Evolutionary conservation across 1,140 invertebrate species (phyloP).

Genomic region (Paraescarpia echinospica): DNA sequence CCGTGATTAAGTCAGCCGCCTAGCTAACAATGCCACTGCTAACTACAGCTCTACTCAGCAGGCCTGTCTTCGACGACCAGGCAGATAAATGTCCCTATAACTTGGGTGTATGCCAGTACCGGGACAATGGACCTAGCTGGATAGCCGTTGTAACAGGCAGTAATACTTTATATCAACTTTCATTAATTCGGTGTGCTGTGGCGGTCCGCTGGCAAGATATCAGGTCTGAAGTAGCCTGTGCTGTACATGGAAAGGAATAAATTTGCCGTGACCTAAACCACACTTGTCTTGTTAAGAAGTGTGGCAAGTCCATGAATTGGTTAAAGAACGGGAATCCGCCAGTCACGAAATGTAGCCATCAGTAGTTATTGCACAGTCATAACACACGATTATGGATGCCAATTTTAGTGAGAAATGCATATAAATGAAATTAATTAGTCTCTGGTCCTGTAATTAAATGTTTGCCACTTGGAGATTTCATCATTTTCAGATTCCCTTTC

Average conservation of each 20-base stretch:
- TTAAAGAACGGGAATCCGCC: no score
- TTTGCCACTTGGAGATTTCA: no score
- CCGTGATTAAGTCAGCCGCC: not conserved
- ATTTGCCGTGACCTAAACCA: not conserved
- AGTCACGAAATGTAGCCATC: no score
- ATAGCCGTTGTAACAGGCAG: not conserved
- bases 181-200: not conserved
- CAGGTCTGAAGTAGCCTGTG: not conserved
- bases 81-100: not conserved
- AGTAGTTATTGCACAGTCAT: no score
- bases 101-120: not conserved
- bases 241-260: not conserved
- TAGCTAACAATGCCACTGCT: not conserved
- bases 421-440: not conserved
- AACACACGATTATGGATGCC: not conserved
- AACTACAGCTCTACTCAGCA: not conserved
- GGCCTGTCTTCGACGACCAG: not conserved
- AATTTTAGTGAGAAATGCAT: not conserved
- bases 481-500: no score
- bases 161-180: slow-evolving; percentile 2
- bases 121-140: not conserved
- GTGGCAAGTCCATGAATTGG: no score
- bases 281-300: not conserved
- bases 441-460: no score
- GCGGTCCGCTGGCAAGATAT: not conserved